phyloP scores from a whole-genome alignment of 1,140 invertebrate species.

The Archivesica marissinica region DNA sequence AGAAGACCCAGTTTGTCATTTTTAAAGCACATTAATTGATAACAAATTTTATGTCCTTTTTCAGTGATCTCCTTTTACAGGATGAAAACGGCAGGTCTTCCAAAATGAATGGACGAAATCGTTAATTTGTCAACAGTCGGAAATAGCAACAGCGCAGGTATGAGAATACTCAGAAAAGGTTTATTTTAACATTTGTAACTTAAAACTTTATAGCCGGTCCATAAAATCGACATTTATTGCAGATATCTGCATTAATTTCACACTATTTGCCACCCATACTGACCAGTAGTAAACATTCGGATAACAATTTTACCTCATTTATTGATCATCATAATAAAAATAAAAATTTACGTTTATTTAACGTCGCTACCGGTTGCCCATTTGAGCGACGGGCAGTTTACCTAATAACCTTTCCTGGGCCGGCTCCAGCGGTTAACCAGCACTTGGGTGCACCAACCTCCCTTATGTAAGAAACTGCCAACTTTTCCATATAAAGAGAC shows the following conservation, averaged over 20 bases:
- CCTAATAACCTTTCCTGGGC: background rate
- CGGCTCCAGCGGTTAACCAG: background rate
- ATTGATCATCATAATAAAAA: background rate
- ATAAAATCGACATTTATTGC: background rate
- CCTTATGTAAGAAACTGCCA: background rate
- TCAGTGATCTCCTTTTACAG: background rate
- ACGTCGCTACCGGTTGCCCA: no score
- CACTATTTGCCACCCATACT: slow-evolving; percentile 26
- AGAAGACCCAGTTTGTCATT: background rate
- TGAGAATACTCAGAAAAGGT: background rate
- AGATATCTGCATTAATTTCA: slow-evolving; percentile 10
- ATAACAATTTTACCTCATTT: background rate
- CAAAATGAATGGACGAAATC: background rate
- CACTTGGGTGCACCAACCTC: background rate
- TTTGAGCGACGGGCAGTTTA: no score
- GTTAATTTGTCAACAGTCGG: background rate
- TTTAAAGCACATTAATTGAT: background rate
- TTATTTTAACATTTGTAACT: slow-evolving; percentile 25
- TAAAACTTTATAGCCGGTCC: background rate
- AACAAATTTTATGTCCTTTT: background rate
- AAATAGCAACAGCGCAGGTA: background rate
- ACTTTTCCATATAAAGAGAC: no score
- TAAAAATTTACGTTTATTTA: background rate
- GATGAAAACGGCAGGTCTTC: background rate
- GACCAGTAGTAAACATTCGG: background rate